Evolutionary conservation across 2,888 invertebrate species (phyloP), one percentile per base, ranked within the genome.

Genomic region (Drosophila anomelani): DNA sequence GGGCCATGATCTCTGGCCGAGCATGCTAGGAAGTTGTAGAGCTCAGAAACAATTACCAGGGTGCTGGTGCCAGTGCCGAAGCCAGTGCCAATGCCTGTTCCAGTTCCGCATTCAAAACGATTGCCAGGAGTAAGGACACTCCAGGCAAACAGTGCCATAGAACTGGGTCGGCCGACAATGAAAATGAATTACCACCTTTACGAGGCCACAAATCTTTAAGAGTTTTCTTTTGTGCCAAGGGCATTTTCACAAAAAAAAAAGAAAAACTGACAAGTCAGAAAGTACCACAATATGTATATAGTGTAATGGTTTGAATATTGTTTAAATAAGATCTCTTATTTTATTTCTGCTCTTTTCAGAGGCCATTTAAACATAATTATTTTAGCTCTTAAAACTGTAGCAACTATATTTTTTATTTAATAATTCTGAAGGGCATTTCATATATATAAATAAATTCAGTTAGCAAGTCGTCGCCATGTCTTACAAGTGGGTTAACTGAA

Each of bases 1-100:
- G 53, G 75, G 72, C 67, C 75, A 66, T 64, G 75, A 72, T 64
- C 75, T 72, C 32, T 57, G 64, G 32, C 32, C 46, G 49, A 56
- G 75, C 43, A 36, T 20, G 29, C 56, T 46, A 75, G 53, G 57
- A 64, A 75, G 75, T 58, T 56, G 36, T 15, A 23, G 13, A 29
- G 49, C 38, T 72, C 55, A 51, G 38, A 53, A 53, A 70, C 53
- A 71, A 71, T 69, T 68, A 47, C 70, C 57, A 55, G 39, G 56
- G 10, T 68, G 68, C 61, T 32, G 32, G 60, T 57, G 57, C 20
- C 44, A 15, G n/a, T 29, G 46, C 29, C 4, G 17, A 29, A 10
- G 47, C 29, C 32, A 23, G 57, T 36, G 47, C 23, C 34, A 2
- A 9, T 58, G 23, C 49, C 26, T 36, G 53, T 54, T 23, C 53